Evolutionary conservation across 2,797 vertebrate genomes (phyloP).

Genomic region (Scolopax bukidnonensis): DNA sequence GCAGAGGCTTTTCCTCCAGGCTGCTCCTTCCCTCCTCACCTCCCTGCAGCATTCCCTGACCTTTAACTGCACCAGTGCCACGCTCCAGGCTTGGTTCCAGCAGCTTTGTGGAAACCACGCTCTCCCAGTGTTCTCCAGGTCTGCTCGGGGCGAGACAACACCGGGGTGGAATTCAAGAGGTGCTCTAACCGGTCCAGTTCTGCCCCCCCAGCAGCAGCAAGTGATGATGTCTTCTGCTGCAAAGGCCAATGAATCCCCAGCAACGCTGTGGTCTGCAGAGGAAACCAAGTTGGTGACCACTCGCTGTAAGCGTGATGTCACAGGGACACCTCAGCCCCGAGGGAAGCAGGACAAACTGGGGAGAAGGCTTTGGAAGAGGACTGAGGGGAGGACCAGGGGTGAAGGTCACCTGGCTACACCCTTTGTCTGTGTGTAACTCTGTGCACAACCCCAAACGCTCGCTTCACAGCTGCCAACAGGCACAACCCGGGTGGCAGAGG

Average conservation of each 20-base stretch:
- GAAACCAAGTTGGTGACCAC: background rate
- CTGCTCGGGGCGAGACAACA: background rate
- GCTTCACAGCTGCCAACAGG: background rate
- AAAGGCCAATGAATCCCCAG: background rate
- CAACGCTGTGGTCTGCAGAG: background rate
- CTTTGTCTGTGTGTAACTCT: background rate
- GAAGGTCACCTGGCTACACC: background rate
- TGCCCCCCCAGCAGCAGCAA: background rate
- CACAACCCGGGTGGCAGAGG: background rate
- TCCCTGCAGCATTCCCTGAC: background rate
- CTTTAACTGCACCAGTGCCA: too few relatives aligned
- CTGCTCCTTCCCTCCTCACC: background rate
- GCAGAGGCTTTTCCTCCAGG: background rate
- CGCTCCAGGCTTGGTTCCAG: background rate
- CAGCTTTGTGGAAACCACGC: background rate
- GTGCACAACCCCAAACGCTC: background rate
- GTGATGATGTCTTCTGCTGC: background rate
- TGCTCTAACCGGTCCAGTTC: background rate
- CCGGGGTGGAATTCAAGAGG: rapidly evolving
- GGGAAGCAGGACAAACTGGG: background rate
- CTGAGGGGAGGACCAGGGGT: rapidly evolving
- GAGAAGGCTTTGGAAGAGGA: background rate
- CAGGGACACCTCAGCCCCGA: background rate
- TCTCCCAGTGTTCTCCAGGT: background rate
- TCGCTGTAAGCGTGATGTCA: rapidly evolving